These are phyloP conservation scores for Macrochelys suwanniensis DNA, from an alignment of 2,797 vertebrate species.

Conservation along the genomic window DNA sequence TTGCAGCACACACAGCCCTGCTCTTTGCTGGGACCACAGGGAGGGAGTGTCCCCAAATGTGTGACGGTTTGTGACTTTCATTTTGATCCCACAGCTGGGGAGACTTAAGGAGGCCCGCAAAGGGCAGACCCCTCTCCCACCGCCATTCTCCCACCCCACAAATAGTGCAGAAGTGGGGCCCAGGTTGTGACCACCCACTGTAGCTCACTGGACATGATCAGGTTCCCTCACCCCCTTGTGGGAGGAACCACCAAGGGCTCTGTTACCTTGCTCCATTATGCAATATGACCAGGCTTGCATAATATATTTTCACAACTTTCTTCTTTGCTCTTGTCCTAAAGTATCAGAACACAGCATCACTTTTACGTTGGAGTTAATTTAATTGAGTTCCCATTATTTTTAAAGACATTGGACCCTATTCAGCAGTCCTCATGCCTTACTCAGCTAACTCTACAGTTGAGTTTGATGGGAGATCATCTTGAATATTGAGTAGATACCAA, in stretches of 20 bases:
- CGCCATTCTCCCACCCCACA: neutral
- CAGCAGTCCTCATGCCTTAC: conserved; percentile 59
- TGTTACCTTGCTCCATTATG: neutral
- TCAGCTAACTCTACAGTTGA: conserved; percentile 26
- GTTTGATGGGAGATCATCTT: conserved; percentile 68
- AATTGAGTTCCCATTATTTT: neutral
- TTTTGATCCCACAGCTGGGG: neutral
- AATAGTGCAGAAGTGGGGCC: neutral
- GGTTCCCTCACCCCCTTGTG: neutral
- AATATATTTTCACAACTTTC: neutral
- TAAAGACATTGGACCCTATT: conserved; percentile 59
- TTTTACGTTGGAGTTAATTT: conserved; percentile 56
- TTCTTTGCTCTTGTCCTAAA: conserved; percentile 22
- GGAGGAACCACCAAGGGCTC: too few species aligned
- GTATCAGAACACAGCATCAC: conserved; percentile 33
- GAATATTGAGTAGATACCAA: conserved; percentile 25
- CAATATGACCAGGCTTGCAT: neutral
- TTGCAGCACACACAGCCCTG: neutral
- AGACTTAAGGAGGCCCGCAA: neutral
- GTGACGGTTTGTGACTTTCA: neutral
- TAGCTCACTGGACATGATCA: neutral
- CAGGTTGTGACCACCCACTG: neutral
- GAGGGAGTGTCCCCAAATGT: neutral
- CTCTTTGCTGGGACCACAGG: neutral
- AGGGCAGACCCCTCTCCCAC: neutral